phyloP scores from a whole-genome alignment of 2,797 vertebrate species.

The Eupleurogrammus muticus region DNA sequence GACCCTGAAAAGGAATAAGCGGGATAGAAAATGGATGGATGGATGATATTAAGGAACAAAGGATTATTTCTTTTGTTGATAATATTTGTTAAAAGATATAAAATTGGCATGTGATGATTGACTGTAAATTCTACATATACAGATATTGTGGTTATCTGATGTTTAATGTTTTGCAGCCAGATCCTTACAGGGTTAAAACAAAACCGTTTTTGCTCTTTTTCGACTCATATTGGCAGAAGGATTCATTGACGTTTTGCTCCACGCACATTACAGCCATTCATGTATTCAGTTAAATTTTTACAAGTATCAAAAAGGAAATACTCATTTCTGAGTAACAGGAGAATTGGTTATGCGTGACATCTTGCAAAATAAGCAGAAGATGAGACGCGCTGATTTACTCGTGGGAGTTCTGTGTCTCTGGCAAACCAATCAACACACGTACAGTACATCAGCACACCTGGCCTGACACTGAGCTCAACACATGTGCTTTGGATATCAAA shows the following conservation, averaged over 20 bases:
- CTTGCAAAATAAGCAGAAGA: conserved; percentile 21
- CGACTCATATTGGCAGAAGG: background rate
- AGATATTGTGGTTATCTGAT: background rate
- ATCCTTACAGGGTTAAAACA: background rate
- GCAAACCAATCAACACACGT: conserved; percentile 31
- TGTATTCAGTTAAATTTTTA: background rate
- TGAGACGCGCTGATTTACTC: conserved; percentile 24
- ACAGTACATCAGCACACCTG: conserved; percentile 54
- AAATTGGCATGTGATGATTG: too few relatives aligned
- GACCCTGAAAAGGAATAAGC: too few relatives aligned
- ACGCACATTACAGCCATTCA: background rate
- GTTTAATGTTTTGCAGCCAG: background rate
- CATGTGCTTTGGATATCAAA: conserved; percentile 69
- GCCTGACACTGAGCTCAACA: conserved; percentile 59
- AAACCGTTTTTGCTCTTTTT: background rate
- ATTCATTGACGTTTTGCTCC: background rate
- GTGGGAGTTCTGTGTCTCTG: conserved; percentile 44
- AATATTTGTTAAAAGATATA: too few relatives aligned
- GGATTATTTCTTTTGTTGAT: too few relatives aligned
- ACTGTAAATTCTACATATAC: too few relatives aligned
- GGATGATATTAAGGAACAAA: too few relatives aligned
- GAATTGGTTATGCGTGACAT: background rate
- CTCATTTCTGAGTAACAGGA: background rate
- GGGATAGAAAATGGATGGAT: too few relatives aligned
- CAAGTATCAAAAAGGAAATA: background rate